Evolutionary conservation across 1,140 invertebrate species (phyloP), one percentile per base, ranked within the genome.

Genomic region (Drosophila lacteicornis): DNA sequence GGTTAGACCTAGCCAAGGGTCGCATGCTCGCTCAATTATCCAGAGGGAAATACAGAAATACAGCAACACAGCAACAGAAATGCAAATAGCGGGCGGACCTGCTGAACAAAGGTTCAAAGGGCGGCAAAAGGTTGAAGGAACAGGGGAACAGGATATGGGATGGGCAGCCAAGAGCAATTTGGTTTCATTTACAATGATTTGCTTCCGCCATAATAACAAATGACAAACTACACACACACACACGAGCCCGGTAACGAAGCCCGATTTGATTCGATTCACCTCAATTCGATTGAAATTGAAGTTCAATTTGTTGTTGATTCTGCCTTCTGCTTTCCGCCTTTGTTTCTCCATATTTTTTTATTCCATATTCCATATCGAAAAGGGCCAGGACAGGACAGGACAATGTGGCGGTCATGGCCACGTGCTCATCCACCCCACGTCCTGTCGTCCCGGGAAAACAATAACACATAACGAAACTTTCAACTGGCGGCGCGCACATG

Each of bases 161-260:
- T n/a, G 76, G 51, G 51, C 17, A 36, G 30, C 33, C 33, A 56
- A 58, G 49, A 57, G 65, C 79, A 82, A 86, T 80, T 86, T 66
- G 67, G 67, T 56, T 75, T 79, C 80, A 87, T 88, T 87, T 87
- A 74, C 76, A 77, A 79, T 79, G 69, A 85, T 82, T 86, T 81
- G 57, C 65, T 74, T 47, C 60, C 65, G 36, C 43, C 75, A 60
- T 63, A 70, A 51, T 70, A 66, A 70, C 68, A 80, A 80, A 63
- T 49, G 36, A 55, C 47, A 47, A 45, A 46, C 57, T 43, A 36
- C 36, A 33, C 25, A 27, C n/a, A 27, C 30, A 56, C 19, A 30
- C 27, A 27, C 27, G 6, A 22, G 19, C 38, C 12, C n/a, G 15
- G 17, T 22, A 22, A 38, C 19, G 27, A 45, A 42, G 40, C 27